Base-by-base conservation (phyloP, 1,140 invertebrate genomes). In the Rhizoglyphus robini region DNA sequence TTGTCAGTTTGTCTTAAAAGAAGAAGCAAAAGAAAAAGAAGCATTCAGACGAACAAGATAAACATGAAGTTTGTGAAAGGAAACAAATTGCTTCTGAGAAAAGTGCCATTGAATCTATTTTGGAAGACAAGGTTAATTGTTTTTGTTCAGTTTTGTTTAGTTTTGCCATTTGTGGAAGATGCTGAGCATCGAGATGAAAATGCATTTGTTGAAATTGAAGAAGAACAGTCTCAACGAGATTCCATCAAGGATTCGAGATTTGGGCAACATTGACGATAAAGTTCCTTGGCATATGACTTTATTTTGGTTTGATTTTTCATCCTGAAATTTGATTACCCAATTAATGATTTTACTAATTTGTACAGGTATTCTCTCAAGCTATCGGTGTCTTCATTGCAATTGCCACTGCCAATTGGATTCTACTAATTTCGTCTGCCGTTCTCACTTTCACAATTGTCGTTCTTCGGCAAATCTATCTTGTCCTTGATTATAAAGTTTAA, bases 401-500 rank as follows among this genome's bases (percentile, higher is more conserved):
- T 20, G 23, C 46, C 8, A 60, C 60, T n/a, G n/a, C n/a, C n/a
- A n/a, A n/a, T n/a, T n/a, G n/a, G n/a, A n/a, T n/a, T n/a, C n/a
- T n/a, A n/a, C 2, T 93, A 0, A 81, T 90, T 18, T 83, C 88
- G 0, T 85, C 86, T 0, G 4, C 82, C 13, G 71, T 86, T 20
- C 79, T 93, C 25, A 79, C 79, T 0, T 65, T 84, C 0, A 74
- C 90, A 20, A 90, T 91, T 75, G 82, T 86, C 69, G 77, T 83
- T 3, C 76, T 91, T 46, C 75, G 89, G 41, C 77, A 79, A 62
- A 84, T 90, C 73, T 95, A 93, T 74, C 77, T 95, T 0, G 88
- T 87, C 27, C 79, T 89, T 64, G 88, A 86, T 76, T n/a, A n/a
- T n/a, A n/a, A n/a, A n/a, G n/a, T n/a, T n/a, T n/a, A n/a, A 80